phyloP scores from a whole-genome alignment of 2,797 vertebrate genomes.

The Melopsittacus undulatus region DNA sequence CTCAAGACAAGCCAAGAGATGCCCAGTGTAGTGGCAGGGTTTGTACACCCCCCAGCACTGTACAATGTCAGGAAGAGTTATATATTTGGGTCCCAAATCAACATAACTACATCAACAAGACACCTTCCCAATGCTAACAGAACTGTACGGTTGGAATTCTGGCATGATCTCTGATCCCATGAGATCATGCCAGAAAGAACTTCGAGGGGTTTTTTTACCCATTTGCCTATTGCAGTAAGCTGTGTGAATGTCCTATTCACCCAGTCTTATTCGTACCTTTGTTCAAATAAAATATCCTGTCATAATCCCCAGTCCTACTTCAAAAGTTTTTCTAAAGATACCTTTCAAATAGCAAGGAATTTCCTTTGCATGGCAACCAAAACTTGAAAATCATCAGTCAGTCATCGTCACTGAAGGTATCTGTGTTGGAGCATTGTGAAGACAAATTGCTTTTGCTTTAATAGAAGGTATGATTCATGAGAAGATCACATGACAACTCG shows the following conservation, averaged over 20 bases:
- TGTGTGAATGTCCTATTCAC: neutral
- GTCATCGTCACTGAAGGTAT: neutral
- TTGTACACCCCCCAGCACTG: neutral
- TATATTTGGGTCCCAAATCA: neutral
- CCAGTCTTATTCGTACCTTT: neutral
- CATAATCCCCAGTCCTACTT: neutral
- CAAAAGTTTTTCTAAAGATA: neutral
- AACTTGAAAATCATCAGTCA: neutral
- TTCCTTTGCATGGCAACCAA: neutral
- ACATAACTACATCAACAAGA: neutral
- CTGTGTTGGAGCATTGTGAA: neutral
- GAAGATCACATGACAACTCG: neutral
- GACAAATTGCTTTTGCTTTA: slow-evolving; percentile 32
- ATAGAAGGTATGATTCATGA: slow-evolving; percentile 7
- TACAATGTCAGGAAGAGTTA: neutral
- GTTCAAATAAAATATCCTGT: neutral
- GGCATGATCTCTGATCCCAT: neutral
- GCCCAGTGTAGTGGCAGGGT: rapidly evolving
- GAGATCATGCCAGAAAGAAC: neutral
- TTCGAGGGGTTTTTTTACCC: neutral
- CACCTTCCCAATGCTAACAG: neutral
- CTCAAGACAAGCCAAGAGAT: neutral
- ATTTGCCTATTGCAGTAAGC: neutral
- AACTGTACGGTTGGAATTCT: neutral
- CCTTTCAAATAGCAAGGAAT: neutral